Evolutionary conservation across 2,888 invertebrate genomes (phyloP).

Genomic region (Branchellion lobata): DNA sequence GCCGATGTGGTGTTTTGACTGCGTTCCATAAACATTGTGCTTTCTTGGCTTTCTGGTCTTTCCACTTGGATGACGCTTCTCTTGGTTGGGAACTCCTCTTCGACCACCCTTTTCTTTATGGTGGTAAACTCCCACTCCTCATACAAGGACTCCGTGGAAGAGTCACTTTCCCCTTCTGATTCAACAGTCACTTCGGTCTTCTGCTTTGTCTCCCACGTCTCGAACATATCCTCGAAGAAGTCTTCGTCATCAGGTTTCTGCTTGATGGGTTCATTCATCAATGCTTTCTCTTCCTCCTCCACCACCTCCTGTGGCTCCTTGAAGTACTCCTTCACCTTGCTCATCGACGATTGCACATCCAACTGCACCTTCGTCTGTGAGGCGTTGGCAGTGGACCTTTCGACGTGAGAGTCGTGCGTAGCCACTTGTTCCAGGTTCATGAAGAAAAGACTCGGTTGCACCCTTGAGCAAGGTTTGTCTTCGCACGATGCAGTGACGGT

Average conservation of each 20-base stretch:
- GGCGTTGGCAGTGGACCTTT: not conserved
- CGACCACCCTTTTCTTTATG: slow-evolving; percentile 30
- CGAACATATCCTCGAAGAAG: slow-evolving; percentile 9
- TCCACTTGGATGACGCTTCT: not conserved
- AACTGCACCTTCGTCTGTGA: not conserved
- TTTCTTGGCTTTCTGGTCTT: not conserved
- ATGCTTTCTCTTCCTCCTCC: slow-evolving; percentile 7
- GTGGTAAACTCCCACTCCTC: slow-evolving; percentile 42
- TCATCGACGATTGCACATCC: not conserved
- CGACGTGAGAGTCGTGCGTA: not conserved
- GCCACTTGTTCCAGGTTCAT: not conserved
- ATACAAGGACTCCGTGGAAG: slow-evolving; percentile 26
- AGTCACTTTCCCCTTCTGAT: slow-evolving; percentile 36
- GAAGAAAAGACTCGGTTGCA: not conserved
- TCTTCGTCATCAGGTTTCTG: slow-evolving; percentile 15
- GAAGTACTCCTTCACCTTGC: not conserved
- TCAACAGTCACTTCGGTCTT: slow-evolving; percentile 13
- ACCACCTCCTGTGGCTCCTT: slow-evolving; percentile 23
- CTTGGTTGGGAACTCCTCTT: slow-evolving; percentile 36
- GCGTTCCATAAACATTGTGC: not conserved
- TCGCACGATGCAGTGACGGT: not conserved
- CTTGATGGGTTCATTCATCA: not conserved
- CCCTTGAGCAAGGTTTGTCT: not conserved
- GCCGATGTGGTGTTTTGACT: not conserved
- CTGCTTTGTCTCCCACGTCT: slow-evolving; percentile 34